Evolutionary conservation across 2,797 vertebrate genomes (phyloP).

Genomic region (Myiotriccus ornatus): DNA sequence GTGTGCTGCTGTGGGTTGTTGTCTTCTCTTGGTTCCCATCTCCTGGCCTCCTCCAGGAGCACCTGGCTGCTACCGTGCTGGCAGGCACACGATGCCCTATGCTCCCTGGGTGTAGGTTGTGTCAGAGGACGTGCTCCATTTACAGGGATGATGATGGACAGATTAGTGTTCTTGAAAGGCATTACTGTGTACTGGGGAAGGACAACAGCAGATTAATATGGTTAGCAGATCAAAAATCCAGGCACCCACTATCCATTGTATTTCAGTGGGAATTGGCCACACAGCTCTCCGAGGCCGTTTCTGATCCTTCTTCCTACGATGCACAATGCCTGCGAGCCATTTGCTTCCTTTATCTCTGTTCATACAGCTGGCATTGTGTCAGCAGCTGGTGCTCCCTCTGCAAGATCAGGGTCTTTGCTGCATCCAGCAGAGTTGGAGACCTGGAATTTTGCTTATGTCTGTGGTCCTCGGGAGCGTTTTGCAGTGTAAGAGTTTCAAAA

Average conservation of each 20-base stretch:
- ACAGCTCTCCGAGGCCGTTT: neutral
- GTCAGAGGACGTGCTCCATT: neutral
- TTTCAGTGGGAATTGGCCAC: neutral
- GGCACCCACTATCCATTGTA: fast-evolving
- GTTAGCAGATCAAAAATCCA: neutral
- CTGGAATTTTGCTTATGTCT: neutral
- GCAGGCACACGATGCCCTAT: neutral
- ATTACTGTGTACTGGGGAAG: neutral
- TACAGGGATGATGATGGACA: neutral
- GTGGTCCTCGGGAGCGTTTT: neutral
- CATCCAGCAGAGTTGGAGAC: neutral
- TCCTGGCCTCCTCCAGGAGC: neutral
- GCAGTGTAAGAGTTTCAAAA: neutral
- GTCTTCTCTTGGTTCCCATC: fast-evolving
- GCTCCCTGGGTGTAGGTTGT: neutral
- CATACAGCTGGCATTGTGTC: fast-evolving
- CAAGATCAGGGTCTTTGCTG: neutral
- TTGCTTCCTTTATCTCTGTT: neutral
- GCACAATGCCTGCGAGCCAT: neutral
- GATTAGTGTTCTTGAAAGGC: neutral
- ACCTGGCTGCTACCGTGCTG: neutral
- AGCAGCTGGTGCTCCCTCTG: neutral
- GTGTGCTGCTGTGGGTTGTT: neutral
- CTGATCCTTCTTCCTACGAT: neutral
- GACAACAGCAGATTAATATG: neutral